phyloP scores from a whole-genome alignment of 2,113 vertebrate species.

The Oenanthe melanoleuca region DNA sequence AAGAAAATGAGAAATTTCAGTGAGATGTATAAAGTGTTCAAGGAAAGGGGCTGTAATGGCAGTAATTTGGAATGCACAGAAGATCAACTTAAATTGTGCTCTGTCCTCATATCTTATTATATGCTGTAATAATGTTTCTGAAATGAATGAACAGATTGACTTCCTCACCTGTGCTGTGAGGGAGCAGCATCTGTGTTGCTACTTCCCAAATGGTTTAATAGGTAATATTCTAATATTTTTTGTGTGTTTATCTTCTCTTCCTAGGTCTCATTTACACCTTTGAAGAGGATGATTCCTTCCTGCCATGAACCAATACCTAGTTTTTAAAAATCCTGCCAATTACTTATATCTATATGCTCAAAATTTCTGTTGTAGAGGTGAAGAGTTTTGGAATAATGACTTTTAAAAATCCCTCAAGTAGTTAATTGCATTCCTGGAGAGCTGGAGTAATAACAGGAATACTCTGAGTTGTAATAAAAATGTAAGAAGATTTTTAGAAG shows the following conservation, averaged over 20 bases:
- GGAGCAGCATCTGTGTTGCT: background rate
- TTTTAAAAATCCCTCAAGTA: background rate
- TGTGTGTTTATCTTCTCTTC: background rate
- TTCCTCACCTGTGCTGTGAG: background rate
- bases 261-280: background rate
- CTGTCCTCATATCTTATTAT: background rate
- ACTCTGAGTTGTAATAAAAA: slow-evolving; percentile 1
- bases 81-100: background rate
- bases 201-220: background rate
- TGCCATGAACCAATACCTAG: background rate
- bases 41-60: background rate
- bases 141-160: background rate
- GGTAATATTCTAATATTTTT: background rate
- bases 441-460: background rate
- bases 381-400: background rate
- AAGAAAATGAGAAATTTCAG: background rate
- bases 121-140: background rate
- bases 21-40: background rate
- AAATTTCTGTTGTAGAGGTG: background rate
- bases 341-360: background rate
- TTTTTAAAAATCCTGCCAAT: background rate
- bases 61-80: background rate
- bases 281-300: background rate
- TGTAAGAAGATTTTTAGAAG: background rate
- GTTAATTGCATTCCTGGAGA: background rate